phyloP scores from a whole-genome alignment of 2,797 vertebrate genomes.

The Eptatretus atami region DNA sequence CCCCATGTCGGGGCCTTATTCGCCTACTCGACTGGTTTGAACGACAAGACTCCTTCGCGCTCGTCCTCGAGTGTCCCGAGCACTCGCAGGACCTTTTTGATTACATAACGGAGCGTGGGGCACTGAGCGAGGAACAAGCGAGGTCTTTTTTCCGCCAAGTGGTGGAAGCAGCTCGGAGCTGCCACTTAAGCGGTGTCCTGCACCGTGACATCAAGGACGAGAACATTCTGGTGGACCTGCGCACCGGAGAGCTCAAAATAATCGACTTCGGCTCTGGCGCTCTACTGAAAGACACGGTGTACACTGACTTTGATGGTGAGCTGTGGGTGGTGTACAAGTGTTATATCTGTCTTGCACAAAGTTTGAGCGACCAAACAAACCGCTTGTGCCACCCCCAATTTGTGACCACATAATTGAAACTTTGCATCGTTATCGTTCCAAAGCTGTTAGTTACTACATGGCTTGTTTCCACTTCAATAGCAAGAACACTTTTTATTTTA shows the following conservation, averaged over 20 bases:
- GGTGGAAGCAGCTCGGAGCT: slow-evolving; percentile 59
- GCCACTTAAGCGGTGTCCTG: slow-evolving; percentile 48
- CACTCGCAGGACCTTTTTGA: slow-evolving; percentile 58
- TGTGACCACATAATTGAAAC: no score
- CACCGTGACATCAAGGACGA: slow-evolving; percentile 87
- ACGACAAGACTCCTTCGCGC: slow-evolving; percentile 48
- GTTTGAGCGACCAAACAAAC: no score
- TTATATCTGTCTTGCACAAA: no score
- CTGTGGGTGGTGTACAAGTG: background rate
- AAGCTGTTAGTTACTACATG: no score
- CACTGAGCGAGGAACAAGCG: slow-evolving; percentile 45
- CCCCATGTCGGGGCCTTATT: slow-evolving; percentile 43
- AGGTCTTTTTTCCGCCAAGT: slow-evolving; percentile 60
- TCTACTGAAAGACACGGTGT: slow-evolving; percentile 57
- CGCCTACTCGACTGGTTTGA: slow-evolving; percentile 79
- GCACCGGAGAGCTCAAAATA: slow-evolving; percentile 50
- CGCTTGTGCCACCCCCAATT: no score
- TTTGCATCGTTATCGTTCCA: no score
- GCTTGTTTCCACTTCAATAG: no score
- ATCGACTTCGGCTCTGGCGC: slow-evolving; percentile 82
- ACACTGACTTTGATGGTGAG: slow-evolving; percentile 81
- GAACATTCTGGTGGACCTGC: slow-evolving; percentile 59
- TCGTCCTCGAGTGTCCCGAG: slow-evolving; percentile 61
- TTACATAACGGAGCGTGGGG: slow-evolving; percentile 55
- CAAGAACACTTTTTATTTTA: no score